These are phyloP conservation scores for Mus minutoides DNA, from an alignment of 2,797 vertebrate species.

Conservation along the genomic window DNA sequence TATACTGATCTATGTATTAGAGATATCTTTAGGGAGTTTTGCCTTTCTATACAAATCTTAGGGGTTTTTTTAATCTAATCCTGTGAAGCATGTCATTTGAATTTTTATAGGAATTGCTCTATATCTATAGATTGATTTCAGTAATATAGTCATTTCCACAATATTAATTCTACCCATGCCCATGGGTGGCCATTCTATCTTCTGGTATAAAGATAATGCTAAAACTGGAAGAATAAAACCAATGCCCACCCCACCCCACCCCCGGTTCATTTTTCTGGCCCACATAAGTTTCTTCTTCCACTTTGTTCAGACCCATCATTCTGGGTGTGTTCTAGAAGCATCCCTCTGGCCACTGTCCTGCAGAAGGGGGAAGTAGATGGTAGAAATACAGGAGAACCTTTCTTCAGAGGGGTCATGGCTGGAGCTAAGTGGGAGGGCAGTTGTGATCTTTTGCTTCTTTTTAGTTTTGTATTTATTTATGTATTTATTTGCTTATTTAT, in stretches of 20 bases:
- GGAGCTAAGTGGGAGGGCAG: neutral
- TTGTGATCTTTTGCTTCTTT: neutral
- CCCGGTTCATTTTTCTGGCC: neutral
- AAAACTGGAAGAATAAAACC: neutral
- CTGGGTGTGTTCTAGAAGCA: neutral
- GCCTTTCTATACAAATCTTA: neutral
- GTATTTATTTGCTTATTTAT: neutral
- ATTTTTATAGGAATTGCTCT: neutral
- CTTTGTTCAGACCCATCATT: neutral
- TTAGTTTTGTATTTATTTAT: neutral
- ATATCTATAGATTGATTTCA: neutral
- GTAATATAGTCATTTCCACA: neutral
- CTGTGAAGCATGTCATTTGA: neutral
- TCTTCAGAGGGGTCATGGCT: too few relatives aligned
- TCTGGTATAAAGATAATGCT: neutral
- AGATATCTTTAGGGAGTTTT: neutral
- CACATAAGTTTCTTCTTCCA: neutral
- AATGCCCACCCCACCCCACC: too few relatives aligned
- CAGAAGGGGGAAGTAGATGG: neutral
- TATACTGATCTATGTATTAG: neutral
- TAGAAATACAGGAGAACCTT: neutral
- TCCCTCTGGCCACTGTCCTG: neutral
- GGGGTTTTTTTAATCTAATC: neutral
- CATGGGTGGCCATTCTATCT: neutral
- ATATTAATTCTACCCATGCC: neutral